Evolutionary conservation across 2,797 vertebrate species (phyloP).

Genomic region (Calcarius lapponicus): DNA sequence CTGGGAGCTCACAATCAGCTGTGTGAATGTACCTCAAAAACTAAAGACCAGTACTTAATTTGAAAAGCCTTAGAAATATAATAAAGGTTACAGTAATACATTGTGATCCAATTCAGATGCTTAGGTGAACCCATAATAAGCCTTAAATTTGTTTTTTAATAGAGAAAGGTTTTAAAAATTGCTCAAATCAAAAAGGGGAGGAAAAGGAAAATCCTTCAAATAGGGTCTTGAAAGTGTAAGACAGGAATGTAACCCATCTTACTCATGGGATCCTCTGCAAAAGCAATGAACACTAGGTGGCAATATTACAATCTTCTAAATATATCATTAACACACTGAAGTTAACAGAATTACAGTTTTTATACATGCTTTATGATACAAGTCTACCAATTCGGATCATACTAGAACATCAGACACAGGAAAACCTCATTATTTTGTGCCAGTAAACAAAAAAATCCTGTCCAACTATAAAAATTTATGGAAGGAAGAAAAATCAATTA

Average conservation of each 20-base stretch:
- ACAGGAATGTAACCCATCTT: background rate
- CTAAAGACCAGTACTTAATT: background rate
- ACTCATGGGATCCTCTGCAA: background rate
- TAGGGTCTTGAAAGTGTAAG: background rate
- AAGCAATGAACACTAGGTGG: constrained; percentile 20
- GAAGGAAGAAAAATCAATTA: background rate
- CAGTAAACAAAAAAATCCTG: background rate
- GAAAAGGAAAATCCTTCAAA: background rate
- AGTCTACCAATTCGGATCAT: background rate
- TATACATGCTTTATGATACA: background rate
- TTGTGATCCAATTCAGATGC: background rate
- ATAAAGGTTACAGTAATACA: background rate
- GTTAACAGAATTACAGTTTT: background rate
- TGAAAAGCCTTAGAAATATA: background rate
- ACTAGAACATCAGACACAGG: background rate
- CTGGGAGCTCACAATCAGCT: background rate
- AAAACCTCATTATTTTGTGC: background rate
- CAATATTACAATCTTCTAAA: background rate
- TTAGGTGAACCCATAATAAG: background rate
- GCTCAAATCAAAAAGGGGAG: background rate
- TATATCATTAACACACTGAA: background rate
- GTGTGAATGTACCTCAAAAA: background rate
- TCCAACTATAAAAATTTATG: background rate
- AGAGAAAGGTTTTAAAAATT: background rate
- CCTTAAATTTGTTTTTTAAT: background rate